A percentile compares a stretch with the other conserved stretches of the same genome.
These are phyloP conservation scores for Oophaga sylvatica DNA, from an alignment of 2,797 vertebrate species.

Conservation along the genomic window DNA sequence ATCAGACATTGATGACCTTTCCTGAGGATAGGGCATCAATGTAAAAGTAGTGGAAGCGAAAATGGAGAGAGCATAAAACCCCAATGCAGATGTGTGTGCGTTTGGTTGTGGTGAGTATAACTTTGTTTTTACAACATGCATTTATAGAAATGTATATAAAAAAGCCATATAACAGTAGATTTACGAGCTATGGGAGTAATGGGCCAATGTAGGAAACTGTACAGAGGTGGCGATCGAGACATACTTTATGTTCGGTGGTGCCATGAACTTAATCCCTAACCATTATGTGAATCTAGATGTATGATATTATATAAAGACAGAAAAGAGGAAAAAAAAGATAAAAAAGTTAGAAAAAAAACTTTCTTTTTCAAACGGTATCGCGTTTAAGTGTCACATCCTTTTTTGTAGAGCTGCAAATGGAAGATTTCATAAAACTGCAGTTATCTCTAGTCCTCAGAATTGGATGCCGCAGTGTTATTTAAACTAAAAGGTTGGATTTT, in stretches of 20 bases:
- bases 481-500: not conserved
- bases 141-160: no score
- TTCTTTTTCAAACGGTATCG: not conserved
- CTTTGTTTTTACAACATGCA: no score
- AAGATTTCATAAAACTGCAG: not conserved
- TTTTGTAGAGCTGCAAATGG: not conserved
- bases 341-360: not conserved
- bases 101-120: no score
- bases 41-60: no score
- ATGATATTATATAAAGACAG: not conserved
- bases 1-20: no score
- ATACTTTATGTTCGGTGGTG: not conserved
- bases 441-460: conserved; percentile 19
- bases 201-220: no score
- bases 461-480: not conserved
- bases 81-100: no score
- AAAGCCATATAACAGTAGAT: no score
- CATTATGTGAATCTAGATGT: not conserved
- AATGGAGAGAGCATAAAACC: no score
- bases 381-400: not conserved
- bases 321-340: not conserved
- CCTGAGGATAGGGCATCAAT: no score
- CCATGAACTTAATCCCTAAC: not conserved
- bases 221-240: no score
- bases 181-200: no score